These are phyloP conservation scores for Leucosticte australis DNA, from an alignment of 2,113 vertebrate genomes.

Conservation along the genomic window DNA sequence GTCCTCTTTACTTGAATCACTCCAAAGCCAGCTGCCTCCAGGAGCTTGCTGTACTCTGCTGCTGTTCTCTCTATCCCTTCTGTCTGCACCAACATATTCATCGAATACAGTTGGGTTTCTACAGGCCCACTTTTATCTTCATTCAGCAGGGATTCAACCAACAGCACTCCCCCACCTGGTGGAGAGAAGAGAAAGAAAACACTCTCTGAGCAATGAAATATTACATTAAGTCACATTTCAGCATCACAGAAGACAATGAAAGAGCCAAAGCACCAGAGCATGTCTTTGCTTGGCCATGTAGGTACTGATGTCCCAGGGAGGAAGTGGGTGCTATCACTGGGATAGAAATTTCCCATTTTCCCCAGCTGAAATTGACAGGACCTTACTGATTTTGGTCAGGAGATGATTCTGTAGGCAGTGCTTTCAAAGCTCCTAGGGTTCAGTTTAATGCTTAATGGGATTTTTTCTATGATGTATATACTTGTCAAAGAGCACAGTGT, in stretches of 20 bases:
- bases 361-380: neutral
- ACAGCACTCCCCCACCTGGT: slow-evolving; percentile 79
- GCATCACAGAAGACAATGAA: neutral
- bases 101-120: slow-evolving; percentile 78
- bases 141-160: slow-evolving; percentile 80
- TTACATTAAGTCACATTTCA: neutral
- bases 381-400: neutral
- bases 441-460: neutral
- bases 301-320: fast-evolving
- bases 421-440: neutral
- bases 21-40: slow-evolving; percentile 78
- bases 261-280: neutral
- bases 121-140: slow-evolving; percentile 81
- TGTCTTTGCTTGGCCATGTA: fast-evolving
- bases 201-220: neutral
- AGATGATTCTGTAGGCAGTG: neutral
- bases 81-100: slow-evolving; percentile 90
- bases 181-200: neutral
- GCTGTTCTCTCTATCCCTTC: slow-evolving; percentile 82
- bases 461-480: neutral
- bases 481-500: neutral
- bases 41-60: slow-evolving; percentile 75
- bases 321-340: neutral
- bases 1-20: slow-evolving; percentile 68
- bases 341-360: neutral